Conservation (phyloP, 2,113 vertebrate species). For the Danionella cerebrum region DNA sequence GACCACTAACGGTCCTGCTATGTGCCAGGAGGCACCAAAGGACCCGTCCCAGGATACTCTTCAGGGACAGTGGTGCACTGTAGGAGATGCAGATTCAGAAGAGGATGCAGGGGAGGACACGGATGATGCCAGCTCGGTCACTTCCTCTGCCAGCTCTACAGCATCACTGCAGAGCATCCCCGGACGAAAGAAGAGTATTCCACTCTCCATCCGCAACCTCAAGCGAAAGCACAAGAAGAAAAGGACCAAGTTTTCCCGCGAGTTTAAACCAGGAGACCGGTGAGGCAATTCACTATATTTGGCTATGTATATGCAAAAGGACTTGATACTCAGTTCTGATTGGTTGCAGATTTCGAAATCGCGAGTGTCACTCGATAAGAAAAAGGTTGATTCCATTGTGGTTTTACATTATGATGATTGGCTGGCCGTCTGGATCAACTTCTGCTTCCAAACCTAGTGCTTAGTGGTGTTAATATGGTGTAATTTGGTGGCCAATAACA, state of each 20-base stretch:
- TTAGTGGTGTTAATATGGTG: no score
- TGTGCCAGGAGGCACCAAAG: constrained; percentile 6
- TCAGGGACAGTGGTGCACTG: constrained; percentile 62
- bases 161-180: constrained; percentile 86
- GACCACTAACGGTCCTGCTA: constrained; percentile 50
- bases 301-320: no score
- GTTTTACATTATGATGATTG: no score
- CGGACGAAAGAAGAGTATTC: constrained; percentile 87
- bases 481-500: no score
- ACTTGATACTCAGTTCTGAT: no score
- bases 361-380: no score
- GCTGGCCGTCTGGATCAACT: no score
- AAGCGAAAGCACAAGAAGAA: constrained; percentile 98
- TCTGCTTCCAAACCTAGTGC: no score
- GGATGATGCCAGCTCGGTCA: constrained; percentile 90
- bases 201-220: constrained; percentile 90
- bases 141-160: constrained; percentile 93
- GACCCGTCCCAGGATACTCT: constrained; percentile 20
- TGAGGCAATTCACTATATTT: constrained; percentile 48
- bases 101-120: constrained; percentile 91
- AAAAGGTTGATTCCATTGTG: no score
- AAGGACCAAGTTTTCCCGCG: constrained; percentile 88
- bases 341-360: no score
- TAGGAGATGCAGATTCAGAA: constrained; percentile 81
- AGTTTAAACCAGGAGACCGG: constrained; percentile 95